Base-by-base conservation (phyloP, 2,888 invertebrate species). In the Andrena fulva region DNA sequence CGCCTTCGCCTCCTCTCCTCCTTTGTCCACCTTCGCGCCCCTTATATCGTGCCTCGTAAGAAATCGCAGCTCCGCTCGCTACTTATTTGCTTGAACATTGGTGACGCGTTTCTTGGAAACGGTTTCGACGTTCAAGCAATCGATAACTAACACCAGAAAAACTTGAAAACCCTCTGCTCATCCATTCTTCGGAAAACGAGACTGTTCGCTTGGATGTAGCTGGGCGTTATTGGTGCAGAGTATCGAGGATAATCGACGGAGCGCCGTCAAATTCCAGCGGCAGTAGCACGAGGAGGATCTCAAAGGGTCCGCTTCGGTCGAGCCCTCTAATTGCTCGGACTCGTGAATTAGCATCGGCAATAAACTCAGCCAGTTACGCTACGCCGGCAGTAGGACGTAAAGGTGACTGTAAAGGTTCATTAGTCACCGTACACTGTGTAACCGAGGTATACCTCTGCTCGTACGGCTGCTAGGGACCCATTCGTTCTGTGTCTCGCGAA, bases 361-460 rank as follows among this genome's bases (percentile, higher is more conserved):
- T 92, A 92, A 92, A 92, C 91, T 91, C 85, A 74, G 85, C 86
- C 76, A 78, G 88, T 77, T 80, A 71, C 79, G 79, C 73, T 71
- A 72, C 63, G 85, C 81, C 87, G 85, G 73, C 86, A 91, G 90
- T 89, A 85, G 87, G 89, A 91, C 90, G 90, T 90, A 87, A 91
- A 91, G 91, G 89, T 90, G 92, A 92, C 91, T 92, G 91, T 92
- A 91, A 91, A 92, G 92, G 92, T 92, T 92, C 92, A 92, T 92
- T 92, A 92, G 92, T 92, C 92, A 92, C 90, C 84, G 91, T 80
- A 89, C 87, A 89, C 88, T 89, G 86, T 91, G 89, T 91, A 92
- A 91, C 90, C 89, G 77, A 62, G 79, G 85, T 88, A 86, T 86
- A 83, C 83, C 77, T 82, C 72, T 66, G 78, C 74, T 80, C 74